phyloP scores from a whole-genome alignment of 2,888 invertebrate species.

The Luperina nickerlii region DNA sequence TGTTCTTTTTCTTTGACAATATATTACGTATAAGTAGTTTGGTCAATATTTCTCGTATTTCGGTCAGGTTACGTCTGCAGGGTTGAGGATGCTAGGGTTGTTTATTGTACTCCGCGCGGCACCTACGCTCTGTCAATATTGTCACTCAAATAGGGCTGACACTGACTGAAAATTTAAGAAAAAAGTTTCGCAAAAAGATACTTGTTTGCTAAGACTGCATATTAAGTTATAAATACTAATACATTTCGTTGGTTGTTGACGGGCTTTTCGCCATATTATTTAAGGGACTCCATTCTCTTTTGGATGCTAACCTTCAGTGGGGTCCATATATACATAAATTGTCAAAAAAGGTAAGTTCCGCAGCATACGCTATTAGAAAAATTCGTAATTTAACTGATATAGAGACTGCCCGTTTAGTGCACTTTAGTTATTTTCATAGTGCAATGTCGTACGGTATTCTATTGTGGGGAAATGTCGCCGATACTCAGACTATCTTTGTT shows the following conservation, averaged over 20 bases:
- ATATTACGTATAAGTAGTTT: background rate
- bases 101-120: background rate
- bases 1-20: background rate
- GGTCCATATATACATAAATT: too few relatives aligned
- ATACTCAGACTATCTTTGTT: too few relatives aligned
- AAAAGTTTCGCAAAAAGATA: background rate
- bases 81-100: conserved; percentile 10
- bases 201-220: background rate
- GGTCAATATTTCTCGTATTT: conserved; percentile 16
- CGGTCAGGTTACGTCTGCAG: conserved; percentile 6
- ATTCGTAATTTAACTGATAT: too few relatives aligned
- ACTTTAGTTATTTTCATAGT: too few relatives aligned
- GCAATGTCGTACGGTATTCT: too few relatives aligned
- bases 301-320: too few relatives aligned
- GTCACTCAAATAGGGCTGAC: conserved; percentile 39
- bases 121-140: conserved; percentile 39
- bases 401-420: too few relatives aligned
- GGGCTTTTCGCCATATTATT: background rate
- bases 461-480: too few relatives aligned
- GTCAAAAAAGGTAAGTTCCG: too few relatives aligned
- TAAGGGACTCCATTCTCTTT: background rate
- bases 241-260: background rate
- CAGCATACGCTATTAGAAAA: too few relatives aligned
- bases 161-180: background rate
- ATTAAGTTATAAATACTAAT: too few relatives aligned